Evolutionary conservation across 2,113 vertebrate genomes (phyloP), one percentile per base, ranked within the genome.

Genomic region (Psammodynastes pulverulentus): DNA sequence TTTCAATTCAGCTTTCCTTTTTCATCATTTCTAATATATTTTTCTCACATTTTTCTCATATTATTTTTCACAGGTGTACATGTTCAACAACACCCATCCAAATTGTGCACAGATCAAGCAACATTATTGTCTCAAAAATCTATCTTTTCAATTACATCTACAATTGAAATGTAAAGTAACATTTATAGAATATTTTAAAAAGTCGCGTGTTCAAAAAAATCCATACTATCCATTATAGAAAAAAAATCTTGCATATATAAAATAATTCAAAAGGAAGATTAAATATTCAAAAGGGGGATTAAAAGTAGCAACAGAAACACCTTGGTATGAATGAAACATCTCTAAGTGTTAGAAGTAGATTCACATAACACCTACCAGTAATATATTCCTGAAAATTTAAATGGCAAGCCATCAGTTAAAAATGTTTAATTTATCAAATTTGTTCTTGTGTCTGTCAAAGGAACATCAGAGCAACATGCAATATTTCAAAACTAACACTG

Each of bases 351-450:
- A 45, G 26, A 51, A 88, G 3, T 93, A 96, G 91, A 89, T 94
- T 79, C 93, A 95, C 67, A 72, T 5, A 72, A 39, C 15, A 72
- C 15, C 67, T 72, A n/a, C n/a, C n/a, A n/a, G n/a, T n/a, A 39
- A 72, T 72, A 72, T 87, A 87, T 94, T 90, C 87, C 79, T 51
- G 89, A 45, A 15, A 94, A 92, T 53, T 54, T 54, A 94, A 94
- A 94, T 29, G 21, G 90, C 95, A 95, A 93, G 92, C 87, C 89
- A 72, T 90, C 56, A 91, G 94, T 91, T 91, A 5, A 95, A 91
- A 93, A 94, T 1, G 15, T 91, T 8, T 46, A n/a, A 21, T 13
- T 88, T 56, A 91, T 92, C 79, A 5, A 86, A 88, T 34, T 92
- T 91, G 88, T 93, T 89, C 53, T 95, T 86, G 90, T 88, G 92